Evolutionary conservation across 1,140 invertebrate species (phyloP), one percentile per base, ranked within the genome.

Genomic region (Halesus radiatus): DNA sequence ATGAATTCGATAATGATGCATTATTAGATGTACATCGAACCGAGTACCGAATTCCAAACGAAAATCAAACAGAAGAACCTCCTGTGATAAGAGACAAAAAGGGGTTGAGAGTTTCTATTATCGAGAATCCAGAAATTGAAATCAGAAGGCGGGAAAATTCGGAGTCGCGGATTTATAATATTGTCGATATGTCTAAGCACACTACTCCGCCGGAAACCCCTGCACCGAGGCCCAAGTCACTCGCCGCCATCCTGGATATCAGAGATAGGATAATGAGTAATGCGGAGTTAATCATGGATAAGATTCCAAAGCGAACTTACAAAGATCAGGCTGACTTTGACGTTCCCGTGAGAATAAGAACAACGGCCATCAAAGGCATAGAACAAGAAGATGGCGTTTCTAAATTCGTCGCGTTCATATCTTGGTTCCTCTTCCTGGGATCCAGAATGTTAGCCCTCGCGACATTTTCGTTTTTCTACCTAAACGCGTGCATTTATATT

Each of bases 341-440:
- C 64, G 85, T 88, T 60, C 85, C 87, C 18, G 84, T 88, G 7
- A 86, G 87, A 16, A 83, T 86, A 1, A 84, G 85, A 68, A 85
- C 85, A 2, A 84, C 84, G 72, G 86, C 87, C 16, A 85, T 88
- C 68, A 87, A 93, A 62, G 92, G 92, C 6, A 88, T 94, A 0
- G 91, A 93, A 80, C 92, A 94, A 83, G 94, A 94, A 83, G 93
- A 95, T 84, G 89, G 92, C 3, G 89, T 93, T 0, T 93, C 92
- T 10, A 91, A 91, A 79, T 87, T 93, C 7, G 86, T 94, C 10
- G 89, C 93, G 13, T 94, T 93, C 84, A 86, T 93, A 15, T 94
- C 93, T 84, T 95, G 94, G 94, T 93, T 94, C 60, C 87, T 92
- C 20, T 95, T 94, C 83, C 92, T 95, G 29, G 84, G 92, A 4